Base-by-base conservation (phyloP, 2,797 vertebrate species). In the Enteromius treurensis region DNA sequence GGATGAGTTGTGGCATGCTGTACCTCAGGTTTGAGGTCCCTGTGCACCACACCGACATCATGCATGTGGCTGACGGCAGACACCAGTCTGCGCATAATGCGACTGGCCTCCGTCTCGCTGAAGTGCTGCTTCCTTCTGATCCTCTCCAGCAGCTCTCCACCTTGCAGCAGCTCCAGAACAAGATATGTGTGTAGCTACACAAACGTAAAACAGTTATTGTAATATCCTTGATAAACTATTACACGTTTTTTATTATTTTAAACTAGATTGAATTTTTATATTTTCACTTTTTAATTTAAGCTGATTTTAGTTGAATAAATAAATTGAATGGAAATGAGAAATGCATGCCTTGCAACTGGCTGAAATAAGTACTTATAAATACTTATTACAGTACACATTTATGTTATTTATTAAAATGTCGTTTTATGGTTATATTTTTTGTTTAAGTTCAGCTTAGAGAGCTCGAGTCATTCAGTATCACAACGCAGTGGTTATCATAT, bases 41-140 rank as follows among this genome's bases (percentile, higher is more conserved):
- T 91, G 64, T 99, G 98, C 85, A 99, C 97, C 76, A 99, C 98
- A 34, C 98, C 98, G 0, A 98, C 98, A 21, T 99, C 98, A 0
- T 99, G 98, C 98, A 99, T 99, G 91, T 99, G 98, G 92, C 98
- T 99, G 85, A 98, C 98, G 0, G 98, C 98, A 0, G 98, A 99
- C 80, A 99, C 98, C 51, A 99, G 96, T 77, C 94, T 96, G 84
- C 97, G 94, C 97, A 99, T 99, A 89, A 99, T 99, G 87, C 94
- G 94, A 88, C 97, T 99, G 86, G 98, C 98, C 92, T 99, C 98
- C 0, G 97, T 97, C 92, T 99, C 98, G 64, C 98, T 99, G 93
- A 99, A 99, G 90, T 97, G 95, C 69, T 97, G 95, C 93, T 99
- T 99, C 80, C 95, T 95, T 88, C 97, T 95, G 88, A 99, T 99